Evolutionary conservation across 2,113 vertebrate genomes (phyloP), one percentile per base, ranked within the genome.

Genomic region (Menidia beryllina): DNA sequence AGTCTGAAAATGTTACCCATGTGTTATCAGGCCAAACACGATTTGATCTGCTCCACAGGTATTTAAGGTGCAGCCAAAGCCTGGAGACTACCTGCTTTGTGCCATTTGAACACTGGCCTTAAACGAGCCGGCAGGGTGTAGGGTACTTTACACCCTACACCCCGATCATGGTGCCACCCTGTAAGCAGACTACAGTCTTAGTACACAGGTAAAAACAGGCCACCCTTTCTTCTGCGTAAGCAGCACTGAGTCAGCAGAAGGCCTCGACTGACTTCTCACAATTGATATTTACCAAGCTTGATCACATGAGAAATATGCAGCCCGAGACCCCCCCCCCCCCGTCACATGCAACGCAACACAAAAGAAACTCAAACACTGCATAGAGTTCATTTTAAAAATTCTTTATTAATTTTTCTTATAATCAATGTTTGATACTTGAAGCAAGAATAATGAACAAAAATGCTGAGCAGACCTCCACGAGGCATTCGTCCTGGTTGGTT

Each of bases 361-460:
- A 13, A 13, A 14, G 10, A 39, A 3, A 39, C 13, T 14, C 10
- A 39, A 39, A 39, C 17, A 41, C 15, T 5, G 6, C 39, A 63
- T 34, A 2, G 1, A 59, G 7, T 0, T 51, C 68, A 79, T 86
- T 86, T 91, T 84, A 91, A 90, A 87, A 88, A 86, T 56, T 91
- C 81, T 92, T 90, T 91, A 91, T 92, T 92, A 79, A 78, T 87
- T 92, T n/a, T 89, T 85, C 82, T 91, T 84, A 86, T 91, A 90
- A 89, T 91, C 89, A 90, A 88, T 81, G 85, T 88, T 90, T 88
- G 85, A 91, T 91, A 90, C 74, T 89, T 90, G 83, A 92, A 94
- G 89, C 90, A 91, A 87, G 83, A 89, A 88, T 85, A 91, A 82
- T 81, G 75, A 90, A 90, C 72, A 86, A 82, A 89, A 83, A 81